These are phyloP conservation scores for Ophthalmolycus amberensis DNA, from an alignment of 2,113 vertebrate genomes.

Conservation along the genomic window DNA sequence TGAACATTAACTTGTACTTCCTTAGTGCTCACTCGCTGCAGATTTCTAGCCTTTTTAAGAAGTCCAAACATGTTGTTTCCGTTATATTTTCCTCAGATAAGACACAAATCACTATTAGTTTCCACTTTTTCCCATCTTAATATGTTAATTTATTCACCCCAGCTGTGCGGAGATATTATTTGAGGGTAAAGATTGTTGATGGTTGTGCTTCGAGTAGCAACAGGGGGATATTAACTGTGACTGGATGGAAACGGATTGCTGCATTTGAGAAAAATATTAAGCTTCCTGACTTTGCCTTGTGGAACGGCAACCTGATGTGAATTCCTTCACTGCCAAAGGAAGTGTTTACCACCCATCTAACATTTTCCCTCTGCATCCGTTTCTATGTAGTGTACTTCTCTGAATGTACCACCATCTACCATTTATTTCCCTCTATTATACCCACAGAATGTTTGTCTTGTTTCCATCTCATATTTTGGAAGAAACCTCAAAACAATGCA, in stretches of 20 bases:
- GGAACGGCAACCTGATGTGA: constrained; percentile 70
- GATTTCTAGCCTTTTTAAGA: constrained; percentile 16
- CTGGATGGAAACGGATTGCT: constrained; percentile 65
- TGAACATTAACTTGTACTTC: background rate
- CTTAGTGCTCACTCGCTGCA: background rate
- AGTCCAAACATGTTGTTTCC: constrained; percentile 28
- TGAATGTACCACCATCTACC: constrained; percentile 37
- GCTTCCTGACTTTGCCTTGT: constrained; percentile 70
- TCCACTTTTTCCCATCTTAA: constrained; percentile 40
- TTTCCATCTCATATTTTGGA: constrained; percentile 36
- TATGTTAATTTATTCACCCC: constrained; percentile 58
- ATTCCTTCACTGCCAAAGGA: constrained; percentile 68
- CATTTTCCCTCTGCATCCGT: constrained; percentile 32
- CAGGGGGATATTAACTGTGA: constrained; percentile 61
- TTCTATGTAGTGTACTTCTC: constrained; percentile 11
- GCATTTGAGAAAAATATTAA: constrained; percentile 66
- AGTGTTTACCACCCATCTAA: constrained; percentile 38
- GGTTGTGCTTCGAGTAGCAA: constrained; percentile 39
- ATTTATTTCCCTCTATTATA: constrained; percentile 29
- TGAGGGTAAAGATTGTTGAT: constrained; percentile 49
- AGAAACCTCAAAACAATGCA: constrained; percentile 19
- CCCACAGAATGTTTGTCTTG: constrained; percentile 43
- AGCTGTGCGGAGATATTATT: constrained; percentile 53
- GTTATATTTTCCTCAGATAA: constrained; percentile 25
- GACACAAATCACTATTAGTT: constrained; percentile 27